These are phyloP conservation scores for Catharus ustulatus DNA, from an alignment of 2,797 vertebrate species.

Conservation along the genomic window DNA sequence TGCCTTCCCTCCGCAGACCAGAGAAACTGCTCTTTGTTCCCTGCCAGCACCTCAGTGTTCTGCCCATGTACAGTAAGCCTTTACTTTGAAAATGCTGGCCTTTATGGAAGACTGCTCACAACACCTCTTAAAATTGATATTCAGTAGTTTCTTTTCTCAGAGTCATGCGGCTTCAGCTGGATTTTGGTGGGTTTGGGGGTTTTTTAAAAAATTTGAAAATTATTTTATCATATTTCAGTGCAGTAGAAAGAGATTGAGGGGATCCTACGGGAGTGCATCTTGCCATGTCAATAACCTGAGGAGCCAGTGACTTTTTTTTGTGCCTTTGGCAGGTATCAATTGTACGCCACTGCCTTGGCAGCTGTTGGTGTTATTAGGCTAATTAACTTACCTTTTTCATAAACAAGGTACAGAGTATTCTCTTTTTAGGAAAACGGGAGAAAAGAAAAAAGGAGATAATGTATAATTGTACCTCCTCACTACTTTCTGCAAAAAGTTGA, in stretches of 20 bases:
- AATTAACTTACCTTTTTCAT: background rate
- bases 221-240: background rate
- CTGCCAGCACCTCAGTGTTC: background rate
- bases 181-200: rapidly evolving
- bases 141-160: background rate
- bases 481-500: background rate
- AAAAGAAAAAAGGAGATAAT: background rate
- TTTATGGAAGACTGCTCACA: background rate
- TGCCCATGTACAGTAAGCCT: background rate
- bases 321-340: background rate
- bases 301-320: background rate
- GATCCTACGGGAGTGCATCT: background rate
- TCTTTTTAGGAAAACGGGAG: background rate
- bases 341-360: background rate
- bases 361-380: background rate
- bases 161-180: background rate
- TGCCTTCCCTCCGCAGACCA: background rate
- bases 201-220: too few species aligned
- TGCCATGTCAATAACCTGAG: background rate
- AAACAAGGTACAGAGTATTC: background rate
- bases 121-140: background rate
- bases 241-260: background rate
- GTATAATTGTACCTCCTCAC: background rate
- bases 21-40: background rate
- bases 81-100: background rate